Evolutionary conservation across 2,113 vertebrate species (phyloP).

Genomic region (Lophochroa leadbeateri): DNA sequence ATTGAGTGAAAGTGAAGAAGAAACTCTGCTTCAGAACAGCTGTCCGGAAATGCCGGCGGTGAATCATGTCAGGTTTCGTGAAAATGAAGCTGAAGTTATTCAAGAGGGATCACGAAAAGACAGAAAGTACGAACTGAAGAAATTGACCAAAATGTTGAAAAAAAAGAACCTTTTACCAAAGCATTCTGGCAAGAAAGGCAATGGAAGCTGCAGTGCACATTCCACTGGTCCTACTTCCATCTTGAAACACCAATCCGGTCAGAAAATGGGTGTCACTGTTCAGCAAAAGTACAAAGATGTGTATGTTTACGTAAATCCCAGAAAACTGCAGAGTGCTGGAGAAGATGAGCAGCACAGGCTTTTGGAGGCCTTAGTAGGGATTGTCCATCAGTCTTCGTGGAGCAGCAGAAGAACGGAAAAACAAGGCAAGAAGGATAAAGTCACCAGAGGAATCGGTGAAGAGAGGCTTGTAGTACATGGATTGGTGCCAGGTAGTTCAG

Average conservation of each 20-base stretch:
- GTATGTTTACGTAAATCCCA: slow-evolving; percentile 90
- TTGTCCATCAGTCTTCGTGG: slow-evolving; percentile 85
- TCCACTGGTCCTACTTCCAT: slow-evolving; percentile 83
- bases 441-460: slow-evolving; percentile 28
- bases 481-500: slow-evolving; percentile 87
- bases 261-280: slow-evolving; percentile 71
- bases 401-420: slow-evolving; percentile 72
- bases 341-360: slow-evolving; percentile 77
- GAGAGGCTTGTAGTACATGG: slow-evolving; percentile 88
- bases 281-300: slow-evolving; percentile 86
- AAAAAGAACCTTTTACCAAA: slow-evolving; percentile 78
- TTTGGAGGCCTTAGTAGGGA: slow-evolving; percentile 88
- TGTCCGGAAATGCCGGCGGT: slow-evolving; percentile 74
- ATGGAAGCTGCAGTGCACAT: slow-evolving; percentile 15
- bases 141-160: slow-evolving; percentile 84
- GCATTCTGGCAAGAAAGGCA: slow-evolving; percentile 64
- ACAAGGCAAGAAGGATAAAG: slow-evolving; percentile 35
- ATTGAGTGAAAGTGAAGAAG: slow-evolving; percentile 91
- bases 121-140: slow-evolving; percentile 82
- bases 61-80: slow-evolving; percentile 90
- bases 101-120: slow-evolving; percentile 76
- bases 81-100: slow-evolving; percentile 90
- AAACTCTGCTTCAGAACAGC: slow-evolving; percentile 74
- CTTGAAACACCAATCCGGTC: slow-evolving; percentile 82
- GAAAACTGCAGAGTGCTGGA: slow-evolving; percentile 72